phyloP scores from a whole-genome alignment of 2,888 invertebrate species.

The Diaperis boleti region DNA sequence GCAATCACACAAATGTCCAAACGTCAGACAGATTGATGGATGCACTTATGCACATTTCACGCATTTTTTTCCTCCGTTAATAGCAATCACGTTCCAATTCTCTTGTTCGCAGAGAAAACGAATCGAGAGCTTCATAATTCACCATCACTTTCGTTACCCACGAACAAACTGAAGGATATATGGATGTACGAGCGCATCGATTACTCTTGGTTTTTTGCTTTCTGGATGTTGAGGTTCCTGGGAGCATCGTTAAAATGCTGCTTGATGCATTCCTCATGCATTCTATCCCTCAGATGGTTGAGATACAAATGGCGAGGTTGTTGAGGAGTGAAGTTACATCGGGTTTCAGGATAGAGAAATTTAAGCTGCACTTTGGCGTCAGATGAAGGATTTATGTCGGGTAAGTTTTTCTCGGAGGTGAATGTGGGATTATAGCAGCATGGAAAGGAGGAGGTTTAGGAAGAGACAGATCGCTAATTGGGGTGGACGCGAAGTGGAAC shows the following conservation, averaged over 20 bases:
- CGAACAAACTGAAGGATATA: conserved; percentile 2
- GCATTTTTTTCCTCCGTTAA: conserved; percentile 6
- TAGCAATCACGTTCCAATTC: conserved; percentile 21
- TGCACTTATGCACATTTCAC: conserved; percentile 9
- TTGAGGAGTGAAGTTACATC: too few relatives aligned
- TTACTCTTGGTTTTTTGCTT: conserved; percentile 11
- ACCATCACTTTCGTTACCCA: conserved; percentile 12
- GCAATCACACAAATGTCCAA: too few relatives aligned
- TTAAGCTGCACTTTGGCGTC: too few relatives aligned
- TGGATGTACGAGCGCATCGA: conserved; percentile 12
- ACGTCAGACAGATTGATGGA: conserved; percentile 5
- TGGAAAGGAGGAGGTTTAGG: too few relatives aligned
- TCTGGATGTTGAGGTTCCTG: conserved; percentile 9
- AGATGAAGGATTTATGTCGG: too few relatives aligned
- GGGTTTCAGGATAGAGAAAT: too few relatives aligned
- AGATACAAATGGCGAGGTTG: not conserved
- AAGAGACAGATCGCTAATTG: too few relatives aligned
- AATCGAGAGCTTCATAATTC: conserved; percentile 6
- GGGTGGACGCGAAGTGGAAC: too few relatives aligned
- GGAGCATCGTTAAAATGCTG: conserved; percentile 17
- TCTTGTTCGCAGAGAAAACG: not conserved
- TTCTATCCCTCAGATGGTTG: not conserved
- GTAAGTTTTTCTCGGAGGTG: too few relatives aligned
- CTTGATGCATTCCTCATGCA: conserved; percentile 22
- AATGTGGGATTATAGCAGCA: too few relatives aligned